Evolutionary conservation across 2,888 invertebrate genomes (phyloP), one percentile per base, ranked within the genome.

Genomic region (Malacosoma neustria): DNA sequence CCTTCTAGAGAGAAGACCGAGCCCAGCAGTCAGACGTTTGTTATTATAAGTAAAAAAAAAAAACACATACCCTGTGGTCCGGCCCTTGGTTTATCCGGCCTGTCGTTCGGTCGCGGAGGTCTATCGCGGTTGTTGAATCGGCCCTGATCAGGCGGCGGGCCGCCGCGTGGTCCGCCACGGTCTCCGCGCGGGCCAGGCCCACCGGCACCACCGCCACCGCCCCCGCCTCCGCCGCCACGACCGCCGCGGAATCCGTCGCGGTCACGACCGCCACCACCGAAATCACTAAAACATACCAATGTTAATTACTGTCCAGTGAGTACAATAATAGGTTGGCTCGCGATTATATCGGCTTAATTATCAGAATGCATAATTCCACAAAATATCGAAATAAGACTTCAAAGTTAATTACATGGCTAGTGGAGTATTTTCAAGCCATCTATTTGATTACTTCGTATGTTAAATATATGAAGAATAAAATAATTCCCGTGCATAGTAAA

Each of bases 241-340:
- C 65, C 66, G 4, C 72, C 71, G 40, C 69, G 65, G 59, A 62
- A 66, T 12, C 56, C 54, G 41, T 64, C 67, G 14, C 69, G 61
- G 12, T 64, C 66, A 29, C 72, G 64, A 14, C 54, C 47, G 29
- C 46, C 54, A 40, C 59, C 57, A 22, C 60, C 64, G 9, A 50
- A 49, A 30, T 50, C 51, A 9, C 51, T 40, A 37, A 45, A 1
- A 2, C 29, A 37, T 36, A 34, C 9, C 14, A n/a, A n/a, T n/a
- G n/a, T n/a, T n/a, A n/a, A n/a, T n/a, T n/a, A n/a, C n/a, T n/a
- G n/a, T n/a, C n/a, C n/a, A n/a, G n/a, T n/a, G n/a, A n/a, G n/a
- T n/a, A n/a, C n/a, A n/a, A n/a, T n/a, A n/a, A n/a, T n/a, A n/a
- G n/a, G n/a, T n/a, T n/a, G n/a, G n/a, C n/a, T n/a, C n/a, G n/a